These are phyloP conservation scores for Ciconia maguari DNA, from an alignment of 2,113 vertebrate species.

Conservation along the genomic window DNA sequence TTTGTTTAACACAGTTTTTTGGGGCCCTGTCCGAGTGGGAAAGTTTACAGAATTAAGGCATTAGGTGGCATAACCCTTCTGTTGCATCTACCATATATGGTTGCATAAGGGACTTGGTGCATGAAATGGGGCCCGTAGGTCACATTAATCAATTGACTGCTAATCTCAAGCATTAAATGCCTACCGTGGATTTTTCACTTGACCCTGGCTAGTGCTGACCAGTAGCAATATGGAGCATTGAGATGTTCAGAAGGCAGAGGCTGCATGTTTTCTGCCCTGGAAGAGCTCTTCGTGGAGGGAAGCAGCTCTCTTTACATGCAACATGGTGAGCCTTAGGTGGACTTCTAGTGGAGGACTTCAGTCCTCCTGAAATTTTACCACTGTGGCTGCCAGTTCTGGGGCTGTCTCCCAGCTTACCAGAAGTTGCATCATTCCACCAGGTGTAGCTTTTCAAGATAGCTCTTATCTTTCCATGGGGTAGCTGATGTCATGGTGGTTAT, in stretches of 20 bases:
- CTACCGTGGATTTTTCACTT: not conserved
- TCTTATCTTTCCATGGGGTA: not conserved
- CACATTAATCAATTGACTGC: not conserved
- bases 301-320: not conserved
- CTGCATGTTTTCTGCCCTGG: rapidly evolving
- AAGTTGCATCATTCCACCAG: not conserved
- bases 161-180: not conserved
- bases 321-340: not conserved
- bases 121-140: not conserved
- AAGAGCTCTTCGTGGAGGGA: rapidly evolving
- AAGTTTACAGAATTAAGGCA: not conserved
- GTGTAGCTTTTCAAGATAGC: not conserved
- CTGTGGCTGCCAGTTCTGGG: not conserved
- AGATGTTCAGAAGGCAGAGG: not conserved
- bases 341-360: not conserved
- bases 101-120: not conserved
- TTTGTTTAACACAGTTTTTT: not conserved
- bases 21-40: rapidly evolving
- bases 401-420: not conserved
- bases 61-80: not conserved
- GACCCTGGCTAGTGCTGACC: not conserved
- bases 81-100: not conserved
- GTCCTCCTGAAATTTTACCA: not conserved
- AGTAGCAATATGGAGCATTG: rapidly evolving
- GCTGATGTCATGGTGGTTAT: not conserved